Percentiles rank a stretch among this genome's conserved stretches.
phyloP scores from a whole-genome alignment of 2,888 invertebrate species.

The Elysia crispata region DNA sequence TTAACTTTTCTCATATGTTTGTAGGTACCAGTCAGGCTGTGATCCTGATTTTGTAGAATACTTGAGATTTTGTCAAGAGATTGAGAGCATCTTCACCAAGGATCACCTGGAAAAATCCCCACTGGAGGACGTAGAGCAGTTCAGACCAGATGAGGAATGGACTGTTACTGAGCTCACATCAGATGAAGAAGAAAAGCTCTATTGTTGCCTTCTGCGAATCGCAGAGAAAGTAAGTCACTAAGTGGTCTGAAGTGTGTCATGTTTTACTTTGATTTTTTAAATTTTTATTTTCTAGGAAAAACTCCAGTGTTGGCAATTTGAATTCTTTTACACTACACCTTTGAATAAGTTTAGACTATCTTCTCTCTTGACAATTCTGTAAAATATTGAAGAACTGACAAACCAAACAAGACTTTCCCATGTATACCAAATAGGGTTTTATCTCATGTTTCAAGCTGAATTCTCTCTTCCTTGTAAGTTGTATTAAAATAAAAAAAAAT shows the following conservation, averaged over 20 bases:
- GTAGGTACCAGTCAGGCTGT: conserved; percentile 66
- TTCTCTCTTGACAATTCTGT: too few relatives aligned
- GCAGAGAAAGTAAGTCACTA: conserved; percentile 71
- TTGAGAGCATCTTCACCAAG: conserved; percentile 76
- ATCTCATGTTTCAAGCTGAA: too few relatives aligned
- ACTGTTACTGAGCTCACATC: conserved; percentile 65
- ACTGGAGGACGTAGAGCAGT: conserved; percentile 69
- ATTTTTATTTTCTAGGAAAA: too few relatives aligned
- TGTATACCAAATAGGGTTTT: too few relatives aligned
- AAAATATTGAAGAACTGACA: too few relatives aligned
- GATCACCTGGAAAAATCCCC: conserved; percentile 76
- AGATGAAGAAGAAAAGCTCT: conserved; percentile 63
- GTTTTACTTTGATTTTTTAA: neutral
- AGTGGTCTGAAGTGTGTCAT: neutral
- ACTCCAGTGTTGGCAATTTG: too few relatives aligned
- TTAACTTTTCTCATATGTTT: neutral
- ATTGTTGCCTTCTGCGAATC: conserved; percentile 70
- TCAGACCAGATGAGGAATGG: conserved; percentile 73
- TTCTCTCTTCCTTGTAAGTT: too few relatives aligned
- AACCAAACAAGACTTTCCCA: too few relatives aligned
- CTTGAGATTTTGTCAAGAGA: conserved; percentile 74
- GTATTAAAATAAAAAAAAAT: too few relatives aligned
- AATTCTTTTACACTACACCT: too few relatives aligned
- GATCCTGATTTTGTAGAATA: conserved; percentile 73
- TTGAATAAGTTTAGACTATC: too few relatives aligned